Conservation (phyloP, 2,113 vertebrate species). For the Carassius gibelio region DNA sequence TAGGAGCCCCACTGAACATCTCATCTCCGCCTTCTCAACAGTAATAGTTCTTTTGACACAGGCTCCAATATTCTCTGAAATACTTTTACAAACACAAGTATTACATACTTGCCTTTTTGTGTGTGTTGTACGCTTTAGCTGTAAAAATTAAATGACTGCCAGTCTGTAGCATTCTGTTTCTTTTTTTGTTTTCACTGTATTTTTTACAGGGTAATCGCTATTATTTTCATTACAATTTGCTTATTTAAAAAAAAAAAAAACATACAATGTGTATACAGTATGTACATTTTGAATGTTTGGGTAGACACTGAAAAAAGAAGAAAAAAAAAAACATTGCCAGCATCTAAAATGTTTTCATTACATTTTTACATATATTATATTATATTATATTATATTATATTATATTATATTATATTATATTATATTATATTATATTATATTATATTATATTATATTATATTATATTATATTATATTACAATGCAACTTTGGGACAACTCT, state of each 20-base stretch:
- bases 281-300: neutral
- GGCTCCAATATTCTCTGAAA: neutral
- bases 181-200: neutral
- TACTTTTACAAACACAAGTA: neutral
- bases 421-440: neutral
- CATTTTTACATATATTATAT: no score
- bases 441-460: neutral
- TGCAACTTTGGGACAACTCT: neutral
- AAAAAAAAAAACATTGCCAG: neutral
- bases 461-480: neutral
- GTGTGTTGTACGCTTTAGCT: neutral
- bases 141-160: neutral
- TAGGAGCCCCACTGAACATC: constrained; percentile 30
- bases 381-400: no score
- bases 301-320: neutral
- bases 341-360: neutral
- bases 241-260: no score
- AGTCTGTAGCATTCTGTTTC: neutral
- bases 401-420: neutral
- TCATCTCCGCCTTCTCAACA: constrained; percentile 33
- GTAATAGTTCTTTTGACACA: constrained; percentile 28
- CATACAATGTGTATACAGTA: no score
- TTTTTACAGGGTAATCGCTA: neutral
- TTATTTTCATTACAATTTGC: neutral
- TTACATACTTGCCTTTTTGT: neutral